Conservation (phyloP, 2,888 invertebrate genomes). For the Cryptocheilus praepositus region DNA sequence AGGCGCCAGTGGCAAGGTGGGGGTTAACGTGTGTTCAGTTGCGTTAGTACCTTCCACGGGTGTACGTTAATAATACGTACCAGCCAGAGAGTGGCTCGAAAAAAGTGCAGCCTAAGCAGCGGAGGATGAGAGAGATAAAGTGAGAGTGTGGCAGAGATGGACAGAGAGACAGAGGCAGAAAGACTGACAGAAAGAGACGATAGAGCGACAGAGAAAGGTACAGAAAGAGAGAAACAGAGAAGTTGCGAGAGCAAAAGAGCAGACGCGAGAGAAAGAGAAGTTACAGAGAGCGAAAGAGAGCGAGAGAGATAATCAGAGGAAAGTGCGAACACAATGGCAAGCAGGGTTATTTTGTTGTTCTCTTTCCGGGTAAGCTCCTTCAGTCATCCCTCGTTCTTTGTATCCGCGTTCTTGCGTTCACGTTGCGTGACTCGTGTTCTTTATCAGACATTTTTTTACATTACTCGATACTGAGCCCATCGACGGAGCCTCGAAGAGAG, state of each 20-base stretch:
- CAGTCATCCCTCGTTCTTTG: conserved; percentile 59
- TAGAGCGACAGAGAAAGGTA: conserved; percentile 31
- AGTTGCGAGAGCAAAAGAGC: conserved; percentile 34
- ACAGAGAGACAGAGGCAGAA: conserved; percentile 30
- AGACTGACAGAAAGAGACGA: conserved; percentile 23
- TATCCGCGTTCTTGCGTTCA: conserved; percentile 47
- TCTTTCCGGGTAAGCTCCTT: conserved; percentile 63
- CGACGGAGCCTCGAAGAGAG: conserved; percentile 71
- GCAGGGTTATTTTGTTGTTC: conserved; percentile 65
- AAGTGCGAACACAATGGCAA: conserved; percentile 68
- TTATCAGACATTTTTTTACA: conserved; percentile 13
- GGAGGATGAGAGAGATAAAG: conserved; percentile 41
- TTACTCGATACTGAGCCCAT: conserved; percentile 47
- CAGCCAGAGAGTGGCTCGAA: conserved; percentile 53
- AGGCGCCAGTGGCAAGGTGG: conserved; percentile 27
- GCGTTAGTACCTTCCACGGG: conserved; percentile 63
- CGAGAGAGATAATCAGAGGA: conserved; percentile 46
- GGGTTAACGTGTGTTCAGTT: conserved; percentile 58
- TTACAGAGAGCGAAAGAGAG: conserved; percentile 28
- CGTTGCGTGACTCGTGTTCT: conserved; percentile 59
- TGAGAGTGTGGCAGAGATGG: conserved; percentile 22
- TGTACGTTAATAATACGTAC: conserved; percentile 55
- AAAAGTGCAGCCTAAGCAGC: conserved; percentile 65
- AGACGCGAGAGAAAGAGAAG: conserved; percentile 9
- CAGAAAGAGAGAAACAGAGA: no score